A percentile compares a stretch with the other conserved stretches of the same genome.
Evolutionary conservation across 2,113 vertebrate species (phyloP).

Genomic region (Notothenia rossii): DNA sequence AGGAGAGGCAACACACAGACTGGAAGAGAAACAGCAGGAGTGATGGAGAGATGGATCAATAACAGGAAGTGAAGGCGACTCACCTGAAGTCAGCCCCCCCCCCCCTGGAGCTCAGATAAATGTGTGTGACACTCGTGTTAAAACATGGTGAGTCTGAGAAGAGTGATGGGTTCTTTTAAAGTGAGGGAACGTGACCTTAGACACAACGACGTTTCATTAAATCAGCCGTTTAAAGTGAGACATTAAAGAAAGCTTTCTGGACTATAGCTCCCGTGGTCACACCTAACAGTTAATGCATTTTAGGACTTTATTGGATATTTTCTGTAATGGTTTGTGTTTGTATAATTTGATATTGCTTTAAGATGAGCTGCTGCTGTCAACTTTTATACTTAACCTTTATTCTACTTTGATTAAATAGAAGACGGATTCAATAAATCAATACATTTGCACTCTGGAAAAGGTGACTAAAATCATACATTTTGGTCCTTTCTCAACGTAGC

Average conservation of each 20-base stretch:
- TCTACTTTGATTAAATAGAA: no score
- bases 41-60: conserved; percentile 12
- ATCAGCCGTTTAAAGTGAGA: background rate
- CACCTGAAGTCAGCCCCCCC: background rate
- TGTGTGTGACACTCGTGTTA: background rate
- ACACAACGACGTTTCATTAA: background rate
- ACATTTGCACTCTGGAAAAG: no score
- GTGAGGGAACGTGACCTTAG: no score
- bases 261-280: no score
- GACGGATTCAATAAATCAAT: no score
- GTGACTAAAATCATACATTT: no score
- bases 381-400: background rate
- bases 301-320: no score
- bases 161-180: background rate
- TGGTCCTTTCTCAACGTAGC: no score
- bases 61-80: background rate
- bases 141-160: background rate
- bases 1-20: background rate
- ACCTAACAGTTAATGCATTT: no score
- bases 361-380: background rate
- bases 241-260: background rate
- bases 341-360: background rate
- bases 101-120: background rate
- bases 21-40: background rate
- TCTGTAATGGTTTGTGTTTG: no score